Evolutionary conservation across 2,113 vertebrate genomes (phyloP), one percentile per base, ranked within the genome.

Genomic region (Acanthisitta chloris): DNA sequence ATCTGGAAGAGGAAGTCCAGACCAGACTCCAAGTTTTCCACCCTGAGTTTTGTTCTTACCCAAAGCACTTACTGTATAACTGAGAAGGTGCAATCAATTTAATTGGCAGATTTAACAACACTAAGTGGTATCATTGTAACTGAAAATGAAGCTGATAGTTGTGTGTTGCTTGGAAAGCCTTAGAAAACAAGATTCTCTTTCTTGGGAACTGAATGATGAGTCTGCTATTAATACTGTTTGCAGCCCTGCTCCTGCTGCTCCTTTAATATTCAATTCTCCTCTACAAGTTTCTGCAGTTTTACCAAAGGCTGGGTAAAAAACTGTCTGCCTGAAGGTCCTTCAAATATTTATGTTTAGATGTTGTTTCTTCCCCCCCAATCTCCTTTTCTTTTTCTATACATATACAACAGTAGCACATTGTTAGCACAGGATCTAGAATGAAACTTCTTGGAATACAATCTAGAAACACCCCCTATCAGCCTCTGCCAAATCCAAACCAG

Each of bases 111-210:
- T 45, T 70, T 84, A 92, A 31, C 34, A 92, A 74, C 43, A 62
- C 25, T 81, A 38, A 52, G 36, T 48, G 51, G 34, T 66, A 88
- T 55, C 55, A 59, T 48, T 59, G 64, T 45, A 48, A 64, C n/a
- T 82, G 84, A 82, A 87, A 72, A 92, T 77, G 20, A 49, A 81
- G 19, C 57, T 76, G 36, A 89, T 40, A 64, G n/a, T 10, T 88
- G 8, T 67, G 52, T 43, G n/a, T 64, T 76, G 18, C 49, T 81
- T 86, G 48, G 59, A 86, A 17, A 83, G 38, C 26, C 17, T 66
- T 48, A 81, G 14, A 51, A 9, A 67, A 25, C 20, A 86, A 88
- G 34, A 49, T 57, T 52, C 21, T 59, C 31, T 36, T 66, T 65
- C 69, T 45, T 40, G 18, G 9, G 24, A 88, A 74, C 34, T 40